Evolutionary conservation across 2,113 vertebrate species (phyloP), one percentile per base, ranked within the genome.

Genomic region (Apeltes quadracus): DNA sequence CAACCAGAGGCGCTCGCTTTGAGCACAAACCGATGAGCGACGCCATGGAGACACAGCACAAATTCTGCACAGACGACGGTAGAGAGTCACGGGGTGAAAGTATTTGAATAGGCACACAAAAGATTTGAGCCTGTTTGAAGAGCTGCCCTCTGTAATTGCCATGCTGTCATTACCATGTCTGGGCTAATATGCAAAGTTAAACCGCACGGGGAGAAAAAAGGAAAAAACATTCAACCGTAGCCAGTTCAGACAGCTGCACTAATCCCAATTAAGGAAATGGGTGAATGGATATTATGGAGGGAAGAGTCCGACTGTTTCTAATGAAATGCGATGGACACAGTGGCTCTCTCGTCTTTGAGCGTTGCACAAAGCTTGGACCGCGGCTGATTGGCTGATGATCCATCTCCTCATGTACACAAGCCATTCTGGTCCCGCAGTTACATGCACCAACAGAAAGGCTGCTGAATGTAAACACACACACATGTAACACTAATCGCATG

Each of bases 81-180:
- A 62, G 79, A 76, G 73, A 84, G 82, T 85, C 83, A 72, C 22
- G 0, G 61, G 78, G 29, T 82, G 82, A 78, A 83, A 76, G 68
- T 46, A 88, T 90, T 90, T 88, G 88, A 84, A 87, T 83, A 69
- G 82, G 71, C 58, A 68, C 69, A 82, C 58, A 81, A 74, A 83
- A 85, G 74, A 83, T 64, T 76, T 70, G 36, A 23, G 78, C 62
- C 74, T 82, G 86, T 90, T 88, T 89, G 85, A 88, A 84, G 79
- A 78, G 85, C 75, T 63, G 75, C 84, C 66, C 78, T 84, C 70
- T 70, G 84, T 69, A 46, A 75, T 75, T 75, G 65, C 63, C 84
- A 83, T 44, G 81, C 73, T 78, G 54, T 65, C 41, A 27, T 69
- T 75, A 50, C 27, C 72, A 44, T 58, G 75, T 73, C 73, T 78